Conservation (phyloP, 1,140 invertebrate genomes). For the Euwallacea fornicatus region DNA sequence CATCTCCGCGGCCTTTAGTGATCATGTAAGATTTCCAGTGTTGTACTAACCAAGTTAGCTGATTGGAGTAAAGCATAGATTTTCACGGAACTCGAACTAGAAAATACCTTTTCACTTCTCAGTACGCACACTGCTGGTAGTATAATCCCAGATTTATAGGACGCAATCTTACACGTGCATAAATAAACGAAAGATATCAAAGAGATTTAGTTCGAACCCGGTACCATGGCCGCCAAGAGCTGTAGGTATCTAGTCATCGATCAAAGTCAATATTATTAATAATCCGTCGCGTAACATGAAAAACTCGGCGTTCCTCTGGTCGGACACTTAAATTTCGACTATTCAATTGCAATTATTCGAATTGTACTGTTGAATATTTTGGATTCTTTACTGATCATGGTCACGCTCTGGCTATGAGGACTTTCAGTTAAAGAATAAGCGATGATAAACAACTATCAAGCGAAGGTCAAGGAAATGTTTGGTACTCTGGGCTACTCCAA, state of each 20-base stretch:
- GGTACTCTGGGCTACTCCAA: too few relatives aligned
- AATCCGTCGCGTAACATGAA: slow-evolving; percentile 46
- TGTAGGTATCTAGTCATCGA: slow-evolving; percentile 43
- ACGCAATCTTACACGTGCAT: too few relatives aligned
- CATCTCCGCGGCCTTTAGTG: too few relatives aligned
- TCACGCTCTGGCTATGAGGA: background rate
- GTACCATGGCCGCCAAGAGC: slow-evolving; percentile 41
- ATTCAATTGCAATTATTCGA: slow-evolving; percentile 42
- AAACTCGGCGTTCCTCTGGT: slow-evolving; percentile 29
- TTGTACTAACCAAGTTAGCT: too few relatives aligned
- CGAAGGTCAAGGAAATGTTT: too few relatives aligned
- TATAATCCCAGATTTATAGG: too few relatives aligned
- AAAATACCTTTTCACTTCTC: too few relatives aligned
- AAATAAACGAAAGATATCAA: slow-evolving; percentile 1
- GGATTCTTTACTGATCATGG: slow-evolving; percentile 17
- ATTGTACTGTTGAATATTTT: slow-evolving; percentile 39
- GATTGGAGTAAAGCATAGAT: too few relatives aligned
- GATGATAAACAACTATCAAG: too few relatives aligned
- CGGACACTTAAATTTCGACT: slow-evolving; percentile 37
- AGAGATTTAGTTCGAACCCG: slow-evolving; percentile 27
- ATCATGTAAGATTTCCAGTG: too few relatives aligned
- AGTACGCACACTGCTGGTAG: too few relatives aligned
- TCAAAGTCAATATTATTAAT: slow-evolving; percentile 52
- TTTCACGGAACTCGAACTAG: too few relatives aligned
- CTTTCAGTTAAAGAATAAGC: background rate